Base-by-base conservation (phyloP, 2,888 invertebrate species). In the Eristalis pertinax region DNA sequence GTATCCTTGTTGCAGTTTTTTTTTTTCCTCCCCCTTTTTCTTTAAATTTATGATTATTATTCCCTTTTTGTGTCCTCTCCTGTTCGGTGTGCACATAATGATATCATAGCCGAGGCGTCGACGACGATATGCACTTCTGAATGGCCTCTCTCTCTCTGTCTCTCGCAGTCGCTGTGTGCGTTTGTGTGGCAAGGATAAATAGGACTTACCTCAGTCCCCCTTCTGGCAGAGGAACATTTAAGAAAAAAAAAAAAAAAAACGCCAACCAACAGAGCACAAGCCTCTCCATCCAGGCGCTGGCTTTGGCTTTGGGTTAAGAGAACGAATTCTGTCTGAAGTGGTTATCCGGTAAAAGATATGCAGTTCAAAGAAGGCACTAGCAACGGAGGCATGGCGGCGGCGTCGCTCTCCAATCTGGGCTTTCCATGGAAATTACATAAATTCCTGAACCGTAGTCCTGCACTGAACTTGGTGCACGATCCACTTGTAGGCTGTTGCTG, bases 1-100 rank as follows among this genome's bases (percentile, higher is more conserved):
- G 62, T 77, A 80, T 88, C 84, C 84, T 80, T 84, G 78, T 87
- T 84, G 84, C 84, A 78, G 73, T 76, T 75, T 70, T 60, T 32
- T 32, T 32, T 26, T 26, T 26, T 26, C 26, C 26, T n/a, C n/a
- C n/a, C n/a, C n/a, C 29, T 5, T 29, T 29, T 41, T 69, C 65
- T 58, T 68, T 74, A 64, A 84, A 88, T 84, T 88, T 88, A 88
- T 84, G 84, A 84, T 84, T 84, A 84, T 88, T 84, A 73, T 60
- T 56, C 24, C 77, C 68, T 68, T 74, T 58, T 65, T 60, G 58
- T 80, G 64, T 70, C 65, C 29, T 72, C 63, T 63, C 32, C 68
- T 41, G 29, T 64, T 38, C 68, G 62, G 74, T 35, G 73, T 76
- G 60, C 64, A 77, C 24, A 86, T 82, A 82, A 78, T 82, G 82